Conservation (phyloP, 2,888 invertebrate genomes). For the Gandaritis pyraliata region DNA sequence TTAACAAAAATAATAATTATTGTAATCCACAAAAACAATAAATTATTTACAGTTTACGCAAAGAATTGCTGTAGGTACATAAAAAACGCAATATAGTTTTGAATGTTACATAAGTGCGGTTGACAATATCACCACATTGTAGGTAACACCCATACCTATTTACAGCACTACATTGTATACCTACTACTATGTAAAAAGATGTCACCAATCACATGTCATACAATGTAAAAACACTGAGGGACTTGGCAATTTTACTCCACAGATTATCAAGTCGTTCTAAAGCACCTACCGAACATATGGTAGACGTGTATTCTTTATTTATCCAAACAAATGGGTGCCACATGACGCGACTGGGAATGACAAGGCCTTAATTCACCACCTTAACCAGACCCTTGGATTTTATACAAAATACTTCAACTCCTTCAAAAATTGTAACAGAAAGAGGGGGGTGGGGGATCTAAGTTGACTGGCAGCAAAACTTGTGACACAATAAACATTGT, state of each 20-base stretch:
- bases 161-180: constrained; percentile 8
- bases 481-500: constrained; percentile 77
- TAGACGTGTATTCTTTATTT: constrained; percentile 70
- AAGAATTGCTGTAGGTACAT: no score
- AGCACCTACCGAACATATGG: constrained; percentile 61
- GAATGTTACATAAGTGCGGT: constrained; percentile 2
- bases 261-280: constrained; percentile 27
- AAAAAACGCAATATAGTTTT: no score
- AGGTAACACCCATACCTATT: not conserved
- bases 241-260: constrained; percentile 24
- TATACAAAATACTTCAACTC: constrained; percentile 6
- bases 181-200: constrained; percentile 9
- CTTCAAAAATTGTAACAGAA: not conserved
- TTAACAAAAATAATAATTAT: no score
- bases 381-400: constrained; percentile 42
- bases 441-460: constrained; percentile 43
- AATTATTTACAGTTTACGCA: no score
- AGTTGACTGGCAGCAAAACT: constrained; percentile 49
- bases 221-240: constrained; percentile 7
- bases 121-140: constrained; percentile 8
- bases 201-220: constrained; percentile 25
- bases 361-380: constrained; percentile 66
- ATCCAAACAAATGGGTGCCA: constrained; percentile 77
- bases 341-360: constrained; percentile 77
- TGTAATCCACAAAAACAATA: no score